Percentiles rank a stretch among this genome's conserved stretches.
These are phyloP conservation scores for Drosophila ustulata DNA, from an alignment of 2,888 invertebrate species.

Conservation along the genomic window DNA sequence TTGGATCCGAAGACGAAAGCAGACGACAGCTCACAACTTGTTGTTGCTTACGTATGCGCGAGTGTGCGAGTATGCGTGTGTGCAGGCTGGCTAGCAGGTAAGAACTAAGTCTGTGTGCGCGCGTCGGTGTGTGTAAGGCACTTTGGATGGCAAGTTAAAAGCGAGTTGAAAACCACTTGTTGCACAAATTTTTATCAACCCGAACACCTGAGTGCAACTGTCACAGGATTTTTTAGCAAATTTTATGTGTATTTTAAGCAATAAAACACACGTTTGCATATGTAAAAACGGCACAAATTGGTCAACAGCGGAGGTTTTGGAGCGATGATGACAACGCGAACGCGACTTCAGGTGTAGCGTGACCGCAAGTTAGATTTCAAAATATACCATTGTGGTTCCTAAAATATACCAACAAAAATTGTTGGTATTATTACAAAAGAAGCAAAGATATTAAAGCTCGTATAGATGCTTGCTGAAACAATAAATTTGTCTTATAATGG, in stretches of 20 bases:
- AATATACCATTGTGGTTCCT: not conserved
- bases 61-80: constrained; percentile 32
- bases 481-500: too few species aligned
- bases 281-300: constrained; percentile 53
- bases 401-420: not conserved
- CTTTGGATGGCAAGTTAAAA: constrained; percentile 49
- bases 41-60: constrained; percentile 51
- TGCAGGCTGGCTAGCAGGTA: constrained; percentile 53
- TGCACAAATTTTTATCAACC: constrained; percentile 47
- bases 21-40: constrained; percentile 46
- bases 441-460: too few species aligned
- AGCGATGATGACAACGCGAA: constrained; percentile 74
- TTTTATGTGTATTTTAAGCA: constrained; percentile 35
- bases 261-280: constrained; percentile 49
- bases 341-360: constrained; percentile 61
- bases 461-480: too few species aligned
- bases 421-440: not conserved
- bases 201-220: constrained; percentile 25
- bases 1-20: constrained; percentile 41
- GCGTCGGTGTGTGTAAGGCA: constrained; percentile 58
- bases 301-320: constrained; percentile 43
- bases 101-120: constrained; percentile 37
- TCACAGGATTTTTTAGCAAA: constrained; percentile 28
- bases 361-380: not conserved
- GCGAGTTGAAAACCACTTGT: constrained; percentile 67